Conservation (phyloP, 1,140 invertebrate species). For the Heterodera schachtii region DNA sequence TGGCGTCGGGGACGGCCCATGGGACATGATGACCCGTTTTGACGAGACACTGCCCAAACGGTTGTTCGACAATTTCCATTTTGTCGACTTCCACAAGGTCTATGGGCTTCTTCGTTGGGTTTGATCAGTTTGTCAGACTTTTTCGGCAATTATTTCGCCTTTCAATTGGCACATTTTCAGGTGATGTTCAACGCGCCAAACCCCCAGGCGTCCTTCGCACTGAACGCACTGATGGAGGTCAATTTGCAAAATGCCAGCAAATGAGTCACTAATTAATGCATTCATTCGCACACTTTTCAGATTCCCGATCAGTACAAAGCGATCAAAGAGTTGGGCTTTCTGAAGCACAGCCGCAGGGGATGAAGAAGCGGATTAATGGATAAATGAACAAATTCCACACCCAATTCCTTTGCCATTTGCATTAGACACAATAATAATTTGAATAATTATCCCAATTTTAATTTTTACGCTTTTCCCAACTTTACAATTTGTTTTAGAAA, state of each 20-base stretch:
- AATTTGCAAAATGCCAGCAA: constrained; percentile 3
- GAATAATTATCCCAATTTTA: no score
- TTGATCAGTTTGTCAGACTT: not conserved
- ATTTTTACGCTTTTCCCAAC: no score
- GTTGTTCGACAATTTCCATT: constrained; percentile 71
- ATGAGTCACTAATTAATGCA: not conserved
- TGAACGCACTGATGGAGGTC: constrained; percentile 69
- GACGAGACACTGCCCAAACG: constrained; percentile 69
- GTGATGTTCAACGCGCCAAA: constrained; percentile 67
- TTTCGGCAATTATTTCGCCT: not conserved
- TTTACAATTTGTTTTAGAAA: constrained; percentile 11
- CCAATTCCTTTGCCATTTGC: not conserved
- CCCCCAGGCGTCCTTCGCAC: constrained; percentile 68
- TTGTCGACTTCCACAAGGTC: constrained; percentile 70
- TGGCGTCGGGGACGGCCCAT: constrained; percentile 72
- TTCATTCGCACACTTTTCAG: not conserved
- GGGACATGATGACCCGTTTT: constrained; percentile 70
- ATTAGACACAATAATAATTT: no score
- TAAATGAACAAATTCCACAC: constrained; percentile 1
- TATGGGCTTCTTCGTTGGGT: constrained; percentile 32
- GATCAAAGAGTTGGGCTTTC: constrained; percentile 66
- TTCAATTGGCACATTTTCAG: constrained; percentile 36
- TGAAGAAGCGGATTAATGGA: constrained; percentile 5
- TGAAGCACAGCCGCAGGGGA: constrained; percentile 59
- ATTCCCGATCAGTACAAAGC: constrained; percentile 70